Evolutionary conservation across 1,140 invertebrate genomes (phyloP).

Genomic region (Theocolax elegans): DNA sequence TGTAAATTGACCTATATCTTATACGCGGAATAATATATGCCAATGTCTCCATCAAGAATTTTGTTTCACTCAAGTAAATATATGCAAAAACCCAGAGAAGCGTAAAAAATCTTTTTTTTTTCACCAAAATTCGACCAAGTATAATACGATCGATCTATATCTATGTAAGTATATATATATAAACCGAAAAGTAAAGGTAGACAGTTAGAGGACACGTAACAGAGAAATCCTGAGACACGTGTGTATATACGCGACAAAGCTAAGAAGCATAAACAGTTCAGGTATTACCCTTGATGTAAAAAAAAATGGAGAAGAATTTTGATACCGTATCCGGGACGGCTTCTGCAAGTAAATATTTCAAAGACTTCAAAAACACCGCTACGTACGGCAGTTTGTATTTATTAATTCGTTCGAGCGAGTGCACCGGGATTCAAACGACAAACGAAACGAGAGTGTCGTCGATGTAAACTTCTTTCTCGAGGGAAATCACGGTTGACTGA

Average conservation of each 20-base stretch:
- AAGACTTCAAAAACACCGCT: slow-evolving; percentile 6
- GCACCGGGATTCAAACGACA: background rate
- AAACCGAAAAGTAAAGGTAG: background rate
- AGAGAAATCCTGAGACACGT: background rate
- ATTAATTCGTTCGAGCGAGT: slow-evolving; percentile 32
- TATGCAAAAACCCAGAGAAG: too few relatives aligned
- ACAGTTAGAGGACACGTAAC: background rate
- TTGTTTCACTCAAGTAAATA: too few relatives aligned
- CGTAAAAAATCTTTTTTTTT: too few relatives aligned
- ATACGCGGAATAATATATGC: too few relatives aligned
- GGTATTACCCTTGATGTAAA: slow-evolving; percentile 9
- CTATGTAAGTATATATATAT: too few relatives aligned
- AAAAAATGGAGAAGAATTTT: too few relatives aligned
- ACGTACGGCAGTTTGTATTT: background rate
- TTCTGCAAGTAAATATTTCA: slow-evolving; percentile 12
- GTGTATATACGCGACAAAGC: slow-evolving; percentile 35
- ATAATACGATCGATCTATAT: background rate
- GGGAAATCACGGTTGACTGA: background rate
- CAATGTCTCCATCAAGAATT: too few relatives aligned
- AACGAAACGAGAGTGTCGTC: background rate
- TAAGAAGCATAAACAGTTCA: background rate
- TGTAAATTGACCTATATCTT: too few relatives aligned
- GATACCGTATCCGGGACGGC: slow-evolving; percentile 10
- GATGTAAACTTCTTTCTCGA: background rate
- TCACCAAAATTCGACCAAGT: background rate